Percentiles rank a stretch among this genome's conserved stretches.
phyloP scores from a whole-genome alignment of 2,113 vertebrate species.

The Clarias batrachus region DNA sequence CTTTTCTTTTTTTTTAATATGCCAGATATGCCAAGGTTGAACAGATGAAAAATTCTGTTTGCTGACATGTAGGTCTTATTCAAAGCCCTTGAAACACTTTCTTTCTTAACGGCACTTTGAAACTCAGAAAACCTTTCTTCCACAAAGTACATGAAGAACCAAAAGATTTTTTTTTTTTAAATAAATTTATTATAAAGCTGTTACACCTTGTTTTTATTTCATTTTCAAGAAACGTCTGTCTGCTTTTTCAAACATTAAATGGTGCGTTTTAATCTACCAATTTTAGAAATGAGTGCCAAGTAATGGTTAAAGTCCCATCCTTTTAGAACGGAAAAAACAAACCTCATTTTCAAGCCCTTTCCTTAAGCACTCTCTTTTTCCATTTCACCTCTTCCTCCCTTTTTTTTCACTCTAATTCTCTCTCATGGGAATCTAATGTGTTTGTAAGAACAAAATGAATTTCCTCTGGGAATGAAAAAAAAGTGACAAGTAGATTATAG shows the following conservation, averaged over 20 bases:
- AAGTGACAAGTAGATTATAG: constrained; percentile 31
- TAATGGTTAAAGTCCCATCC: not conserved
- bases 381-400: not conserved
- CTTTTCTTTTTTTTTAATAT: not conserved
- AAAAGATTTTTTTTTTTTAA: not conserved
- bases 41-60: not conserved
- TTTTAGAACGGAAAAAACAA: not conserved
- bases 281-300: not conserved
- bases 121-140: not conserved
- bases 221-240: not conserved
- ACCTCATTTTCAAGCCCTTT: not conserved
- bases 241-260: not conserved
- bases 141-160: not conserved
- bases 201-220: not conserved
- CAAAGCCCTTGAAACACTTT: not conserved
- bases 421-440: constrained; percentile 15
- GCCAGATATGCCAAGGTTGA: not conserved
- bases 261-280: not conserved
- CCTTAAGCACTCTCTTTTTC: constrained; percentile 5
- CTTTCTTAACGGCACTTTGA: not conserved
- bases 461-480: constrained; percentile 30
- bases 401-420: constrained; percentile 12
- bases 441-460: constrained; percentile 40
- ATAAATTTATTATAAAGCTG: no score
- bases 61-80: not conserved